These are phyloP conservation scores for Mormyrops attenuatus DNA, from an alignment of 2,797 vertebrate species.

Conservation along the genomic window DNA sequence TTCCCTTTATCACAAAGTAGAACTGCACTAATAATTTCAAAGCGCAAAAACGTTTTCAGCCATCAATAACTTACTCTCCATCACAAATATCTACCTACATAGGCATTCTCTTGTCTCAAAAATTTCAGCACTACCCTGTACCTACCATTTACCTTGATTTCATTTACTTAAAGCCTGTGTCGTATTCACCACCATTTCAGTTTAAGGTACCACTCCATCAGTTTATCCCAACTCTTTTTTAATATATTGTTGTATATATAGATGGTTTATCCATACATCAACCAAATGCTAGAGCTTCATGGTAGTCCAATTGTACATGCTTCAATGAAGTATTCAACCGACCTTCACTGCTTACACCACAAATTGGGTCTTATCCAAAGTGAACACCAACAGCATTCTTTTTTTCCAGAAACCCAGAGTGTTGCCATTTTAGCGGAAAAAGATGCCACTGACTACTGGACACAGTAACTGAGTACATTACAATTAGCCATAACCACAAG, in stretches of 20 bases:
- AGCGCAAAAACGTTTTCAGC: neutral
- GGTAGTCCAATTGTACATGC: conserved; percentile 81
- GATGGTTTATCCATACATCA: conserved; percentile 86
- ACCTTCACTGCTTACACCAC: conserved; percentile 74
- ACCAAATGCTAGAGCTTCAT: conserved; percentile 81
- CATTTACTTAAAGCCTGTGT: neutral
- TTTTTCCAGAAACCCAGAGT: conserved; percentile 68
- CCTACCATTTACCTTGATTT: neutral
- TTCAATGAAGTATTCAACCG: conserved; percentile 69
- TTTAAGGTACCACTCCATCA: conserved; percentile 44
- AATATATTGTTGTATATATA: conserved; percentile 86
- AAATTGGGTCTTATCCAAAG: conserved; percentile 72
- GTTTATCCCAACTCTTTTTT: conserved; percentile 72
- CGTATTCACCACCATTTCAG: neutral
- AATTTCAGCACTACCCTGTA: neutral
- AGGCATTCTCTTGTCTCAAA: neutral
- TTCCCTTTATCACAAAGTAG: neutral
- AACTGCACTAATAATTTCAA: neutral
- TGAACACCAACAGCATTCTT: conserved; percentile 74
- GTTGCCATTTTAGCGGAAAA: conserved; percentile 80
- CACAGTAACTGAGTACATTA: conserved; percentile 58
- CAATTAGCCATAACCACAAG: conserved; percentile 57
- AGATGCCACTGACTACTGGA: conserved; percentile 66
- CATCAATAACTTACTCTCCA: neutral
- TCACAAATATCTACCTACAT: neutral